Evolutionary conservation across 2,113 vertebrate genomes (phyloP).

Genomic region (Anhinga rufa): DNA sequence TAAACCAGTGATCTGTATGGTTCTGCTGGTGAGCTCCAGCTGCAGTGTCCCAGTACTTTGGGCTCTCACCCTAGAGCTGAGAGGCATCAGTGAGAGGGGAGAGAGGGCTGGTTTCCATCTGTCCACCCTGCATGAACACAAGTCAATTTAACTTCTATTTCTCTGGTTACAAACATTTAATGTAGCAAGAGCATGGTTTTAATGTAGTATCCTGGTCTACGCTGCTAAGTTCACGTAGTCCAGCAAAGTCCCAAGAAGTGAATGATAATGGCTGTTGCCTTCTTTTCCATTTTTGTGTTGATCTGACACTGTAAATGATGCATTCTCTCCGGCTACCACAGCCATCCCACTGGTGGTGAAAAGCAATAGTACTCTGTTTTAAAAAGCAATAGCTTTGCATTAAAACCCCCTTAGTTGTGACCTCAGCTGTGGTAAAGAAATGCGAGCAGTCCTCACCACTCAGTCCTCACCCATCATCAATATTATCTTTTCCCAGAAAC

Average conservation of each 20-base stretch:
- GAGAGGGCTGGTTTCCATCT: background rate
- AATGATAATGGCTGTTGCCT: background rate
- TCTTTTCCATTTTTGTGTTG: background rate
- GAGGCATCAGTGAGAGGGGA: background rate
- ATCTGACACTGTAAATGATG: background rate
- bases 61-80: background rate
- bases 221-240: fast-evolving
- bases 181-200: background rate
- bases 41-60: background rate
- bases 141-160: background rate
- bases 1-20: background rate
- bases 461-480: background rate
- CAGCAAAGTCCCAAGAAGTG: background rate
- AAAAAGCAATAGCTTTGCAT: background rate
- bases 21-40: background rate
- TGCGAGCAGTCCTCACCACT: background rate
- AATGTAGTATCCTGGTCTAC: background rate
- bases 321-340: background rate
- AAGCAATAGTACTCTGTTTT: background rate
- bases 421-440: background rate
- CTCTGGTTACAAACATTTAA: background rate
- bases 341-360: background rate
- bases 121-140: background rate
- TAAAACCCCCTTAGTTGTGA: background rate
- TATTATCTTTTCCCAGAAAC: background rate